A percentile compares a stretch with the other conserved stretches of the same genome.
Conservation (phyloP, 2,888 invertebrate genomes). For the Tachina fera region DNA sequence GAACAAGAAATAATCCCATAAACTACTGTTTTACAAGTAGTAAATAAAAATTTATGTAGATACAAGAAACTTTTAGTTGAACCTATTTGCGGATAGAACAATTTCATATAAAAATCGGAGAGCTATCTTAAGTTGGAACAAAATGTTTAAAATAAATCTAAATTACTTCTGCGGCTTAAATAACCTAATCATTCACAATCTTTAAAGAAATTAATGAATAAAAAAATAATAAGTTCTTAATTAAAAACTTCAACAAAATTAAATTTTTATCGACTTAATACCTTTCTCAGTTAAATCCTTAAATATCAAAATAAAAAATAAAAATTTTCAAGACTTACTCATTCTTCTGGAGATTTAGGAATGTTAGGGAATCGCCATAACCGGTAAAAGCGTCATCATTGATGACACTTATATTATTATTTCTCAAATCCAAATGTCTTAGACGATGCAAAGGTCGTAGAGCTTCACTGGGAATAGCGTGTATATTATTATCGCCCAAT, state of each 20-base stretch:
- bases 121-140: not conserved
- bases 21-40: too few relatives aligned
- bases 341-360: slow-evolving; percentile 95
- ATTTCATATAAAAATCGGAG: not conserved
- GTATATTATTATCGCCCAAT: slow-evolving; percentile 93
- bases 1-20: too few relatives aligned
- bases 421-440: slow-evolving; percentile 93
- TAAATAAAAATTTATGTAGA: too few relatives aligned
- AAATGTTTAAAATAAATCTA: not conserved
- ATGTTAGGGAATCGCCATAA: slow-evolving; percentile 95
- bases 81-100: too few relatives aligned
- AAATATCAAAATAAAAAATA: slow-evolving; percentile 28
- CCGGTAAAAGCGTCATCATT: slow-evolving; percentile 94
- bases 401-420: slow-evolving; percentile 93
- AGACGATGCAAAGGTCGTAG: slow-evolving; percentile 92
- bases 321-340: slow-evolving; percentile 86
- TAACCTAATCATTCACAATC: not conserved
- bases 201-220: not conserved
- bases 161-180: not conserved
- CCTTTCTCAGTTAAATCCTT: slow-evolving; percentile 44
- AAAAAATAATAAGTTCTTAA: slow-evolving; percentile 18
- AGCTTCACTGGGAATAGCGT: slow-evolving; percentile 92
- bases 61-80: too few relatives aligned
- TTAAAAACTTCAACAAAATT: slow-evolving; percentile 30
- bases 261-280: slow-evolving; percentile 25